A percentile compares a stretch with the other conserved stretches of the same genome.
Conservation (phyloP, 2,797 vertebrate species). For the Chromis chromis region DNA sequence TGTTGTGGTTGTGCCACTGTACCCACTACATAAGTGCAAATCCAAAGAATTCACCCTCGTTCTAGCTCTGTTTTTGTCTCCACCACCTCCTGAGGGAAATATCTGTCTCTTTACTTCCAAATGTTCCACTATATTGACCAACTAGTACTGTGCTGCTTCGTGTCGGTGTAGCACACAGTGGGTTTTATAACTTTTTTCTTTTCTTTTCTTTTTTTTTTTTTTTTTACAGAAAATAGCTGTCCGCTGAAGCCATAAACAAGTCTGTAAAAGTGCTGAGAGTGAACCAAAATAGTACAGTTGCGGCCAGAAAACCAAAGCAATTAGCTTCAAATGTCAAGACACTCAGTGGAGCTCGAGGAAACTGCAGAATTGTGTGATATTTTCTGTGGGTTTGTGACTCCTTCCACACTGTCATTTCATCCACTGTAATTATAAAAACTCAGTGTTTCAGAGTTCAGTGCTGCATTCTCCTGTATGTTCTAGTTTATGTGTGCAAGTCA, state of each 20-base stretch:
- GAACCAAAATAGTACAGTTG: not conserved
- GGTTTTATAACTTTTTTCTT: not conserved
- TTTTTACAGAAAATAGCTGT: not conserved
- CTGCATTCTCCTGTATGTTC: not conserved
- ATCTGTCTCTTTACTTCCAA: not conserved
- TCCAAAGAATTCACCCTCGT: not conserved
- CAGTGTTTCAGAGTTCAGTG: constrained; percentile 1
- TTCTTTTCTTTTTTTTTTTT: not conserved
- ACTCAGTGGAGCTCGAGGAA: not conserved
- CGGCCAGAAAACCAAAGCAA: not conserved
- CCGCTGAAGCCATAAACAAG: not conserved
- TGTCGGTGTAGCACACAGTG: not conserved
- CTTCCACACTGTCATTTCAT: not conserved
- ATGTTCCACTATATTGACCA: not conserved
- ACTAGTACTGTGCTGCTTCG: not conserved
- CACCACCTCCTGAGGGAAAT: not conserved
- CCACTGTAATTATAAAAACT: not conserved
- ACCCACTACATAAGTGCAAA: not conserved
- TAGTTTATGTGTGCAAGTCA: constrained; percentile 22
- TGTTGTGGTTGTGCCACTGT: not conserved
- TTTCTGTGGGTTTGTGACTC: constrained; percentile 4
- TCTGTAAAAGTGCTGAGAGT: not conserved
- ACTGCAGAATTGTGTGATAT: not conserved
- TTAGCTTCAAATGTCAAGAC: constrained; percentile 11
- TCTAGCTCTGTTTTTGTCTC: not conserved